Evolutionary conservation across 2,113 vertebrate species (phyloP), one percentile per base, ranked within the genome.

Genomic region (Apus apus): DNA sequence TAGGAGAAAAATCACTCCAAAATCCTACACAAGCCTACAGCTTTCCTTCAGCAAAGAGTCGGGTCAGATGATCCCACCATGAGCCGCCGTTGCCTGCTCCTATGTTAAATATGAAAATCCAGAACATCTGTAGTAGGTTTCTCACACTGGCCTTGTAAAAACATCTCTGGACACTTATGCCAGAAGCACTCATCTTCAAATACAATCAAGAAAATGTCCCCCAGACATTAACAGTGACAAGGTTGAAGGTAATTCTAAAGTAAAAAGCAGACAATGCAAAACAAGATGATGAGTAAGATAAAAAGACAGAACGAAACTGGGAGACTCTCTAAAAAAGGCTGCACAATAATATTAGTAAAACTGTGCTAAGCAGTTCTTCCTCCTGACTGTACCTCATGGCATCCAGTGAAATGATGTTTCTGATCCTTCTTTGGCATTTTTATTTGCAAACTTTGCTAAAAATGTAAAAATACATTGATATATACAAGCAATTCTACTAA

Each of bases 171-270:
- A 40, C 38, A 36, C 17, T 14, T 50, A 30, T 43, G 27, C 40
- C 70, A 57, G 68, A 53, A 80, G n/a, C 50, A 60, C 26, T 40
- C 38, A 54, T 15, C 79, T 46, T 57, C 32, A n/a, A 68, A 48
- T 3, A 40, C 48, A 13, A 20, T 1, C 45, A 74, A 26, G 40
- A 36, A 61, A 61, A 54, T 0, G 0, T 40, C 20, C 38, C 38
- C 21, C 29, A 26, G 53, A 48, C 48, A 57, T 17, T 9, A 66
- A 11, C 21, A 48, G 26, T 2, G 57, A 26, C 19, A 40, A 56
- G 51, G 36, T 3, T 36, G 79, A 32, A 43, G 74, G 57, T 19
- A 67, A 90, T 58, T 32, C 54, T 76, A 9, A 6, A 53, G n/a
- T n/a, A n/a, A 84, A 53, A 64, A 38, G 36, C 36, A 75, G 68